Evolutionary conservation across 2,113 vertebrate genomes (phyloP).

Genomic region (Drymodes brunneopygia): DNA sequence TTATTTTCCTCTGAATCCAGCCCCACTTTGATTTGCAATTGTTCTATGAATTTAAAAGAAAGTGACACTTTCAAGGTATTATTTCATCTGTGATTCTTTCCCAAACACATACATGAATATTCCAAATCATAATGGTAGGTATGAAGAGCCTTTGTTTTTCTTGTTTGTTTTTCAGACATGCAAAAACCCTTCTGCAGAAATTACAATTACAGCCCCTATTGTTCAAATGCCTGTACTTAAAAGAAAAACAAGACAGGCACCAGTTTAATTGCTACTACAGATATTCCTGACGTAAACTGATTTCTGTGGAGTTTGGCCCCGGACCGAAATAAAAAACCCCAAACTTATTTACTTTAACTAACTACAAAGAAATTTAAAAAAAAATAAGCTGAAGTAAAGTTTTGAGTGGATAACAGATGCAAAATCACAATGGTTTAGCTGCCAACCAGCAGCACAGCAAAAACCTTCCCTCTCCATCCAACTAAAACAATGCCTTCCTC

Average conservation of each 20-base stretch:
- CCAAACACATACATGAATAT: rapidly evolving
- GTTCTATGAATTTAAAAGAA: not conserved
- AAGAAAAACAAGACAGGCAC: not conserved
- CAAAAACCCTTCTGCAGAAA: not conserved
- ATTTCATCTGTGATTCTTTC: not conserved
- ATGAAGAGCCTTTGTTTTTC: slow-evolving; percentile 11
- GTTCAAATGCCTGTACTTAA: slow-evolving; percentile 15
- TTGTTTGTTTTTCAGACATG: slow-evolving; percentile 13
- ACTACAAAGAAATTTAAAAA: not conserved
- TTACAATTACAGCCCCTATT: slow-evolving; percentile 39
- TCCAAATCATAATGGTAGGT: not conserved
- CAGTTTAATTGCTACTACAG: slow-evolving; percentile 1
- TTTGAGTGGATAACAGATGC: slow-evolving; percentile 26
- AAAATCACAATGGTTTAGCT: slow-evolving; percentile 22
- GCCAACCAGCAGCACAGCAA: not conserved
- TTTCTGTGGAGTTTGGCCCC: not conserved
- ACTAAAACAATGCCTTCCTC: not conserved
- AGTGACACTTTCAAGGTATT: not conserved
- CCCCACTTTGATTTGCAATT: not conserved
- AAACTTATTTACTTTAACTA: not conserved
- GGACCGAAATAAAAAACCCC: not conserved
- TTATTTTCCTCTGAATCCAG: not conserved
- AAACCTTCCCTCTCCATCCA: slow-evolving; percentile 16
- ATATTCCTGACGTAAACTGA: not conserved
- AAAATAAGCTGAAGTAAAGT: not conserved